phyloP scores from a whole-genome alignment of 2,797 vertebrate species.

The Pteropus rufus region DNA sequence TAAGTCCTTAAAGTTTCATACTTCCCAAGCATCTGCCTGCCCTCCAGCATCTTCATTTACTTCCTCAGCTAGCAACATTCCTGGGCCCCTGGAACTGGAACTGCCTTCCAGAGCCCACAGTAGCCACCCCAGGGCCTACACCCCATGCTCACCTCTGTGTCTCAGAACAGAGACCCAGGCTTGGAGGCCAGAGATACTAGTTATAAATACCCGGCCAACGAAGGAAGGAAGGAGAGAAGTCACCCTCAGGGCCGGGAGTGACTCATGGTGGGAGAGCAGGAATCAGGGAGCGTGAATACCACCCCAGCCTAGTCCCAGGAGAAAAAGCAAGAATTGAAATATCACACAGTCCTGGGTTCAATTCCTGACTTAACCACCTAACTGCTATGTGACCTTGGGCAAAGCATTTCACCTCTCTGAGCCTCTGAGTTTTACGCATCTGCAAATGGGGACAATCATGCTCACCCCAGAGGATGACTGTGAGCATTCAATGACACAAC shows the following conservation, averaged over 20 bases:
- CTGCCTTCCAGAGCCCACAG: background rate
- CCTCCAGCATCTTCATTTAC: background rate
- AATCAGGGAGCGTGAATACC: fast-evolving
- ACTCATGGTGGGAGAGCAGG: background rate
- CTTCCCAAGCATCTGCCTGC: background rate
- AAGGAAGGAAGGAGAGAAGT: background rate
- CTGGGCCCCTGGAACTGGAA: background rate
- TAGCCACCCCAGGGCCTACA: background rate
- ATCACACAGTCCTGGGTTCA: background rate
- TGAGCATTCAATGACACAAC: background rate
- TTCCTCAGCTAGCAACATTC: background rate
- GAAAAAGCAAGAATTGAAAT: background rate
- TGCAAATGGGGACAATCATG: background rate
- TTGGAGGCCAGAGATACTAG: background rate
- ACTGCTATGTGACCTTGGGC: background rate
- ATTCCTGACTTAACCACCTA: background rate
- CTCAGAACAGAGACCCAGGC: background rate
- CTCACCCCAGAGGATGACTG: background rate
- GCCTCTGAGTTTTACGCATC: background rate
- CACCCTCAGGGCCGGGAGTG: fast-evolving
- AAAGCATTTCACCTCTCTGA: background rate
- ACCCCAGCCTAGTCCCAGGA: background rate
- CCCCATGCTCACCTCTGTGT: background rate
- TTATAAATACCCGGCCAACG: background rate
- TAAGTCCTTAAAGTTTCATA: background rate